phyloP scores from a whole-genome alignment of 2,113 vertebrate genomes.

The Agelaius tricolor region DNA sequence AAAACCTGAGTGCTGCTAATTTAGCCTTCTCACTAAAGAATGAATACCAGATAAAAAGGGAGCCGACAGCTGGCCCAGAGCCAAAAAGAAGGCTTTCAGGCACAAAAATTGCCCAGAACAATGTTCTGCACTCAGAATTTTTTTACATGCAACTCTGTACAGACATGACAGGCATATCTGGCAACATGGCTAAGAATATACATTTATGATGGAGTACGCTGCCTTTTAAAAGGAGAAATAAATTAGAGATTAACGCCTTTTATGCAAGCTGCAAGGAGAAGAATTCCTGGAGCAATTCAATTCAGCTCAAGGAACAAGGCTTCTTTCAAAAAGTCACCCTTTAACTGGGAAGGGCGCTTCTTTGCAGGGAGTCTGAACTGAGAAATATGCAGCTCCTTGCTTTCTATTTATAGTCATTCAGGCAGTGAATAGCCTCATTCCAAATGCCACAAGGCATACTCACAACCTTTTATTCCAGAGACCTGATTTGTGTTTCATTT shows the following conservation, averaged over 20 bases:
- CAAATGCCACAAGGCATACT: conserved; percentile 79
- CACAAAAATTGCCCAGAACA: conserved; percentile 40
- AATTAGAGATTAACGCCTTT: conserved; percentile 58
- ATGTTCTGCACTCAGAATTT: conserved; percentile 11
- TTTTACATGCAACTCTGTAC: background rate
- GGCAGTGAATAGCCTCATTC: conserved; percentile 81
- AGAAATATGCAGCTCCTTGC: conserved; percentile 68
- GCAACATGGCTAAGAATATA: background rate
- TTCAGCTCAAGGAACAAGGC: conserved; percentile 65
- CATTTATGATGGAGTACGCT: conserved; percentile 17
- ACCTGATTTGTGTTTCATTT: conserved; percentile 78
- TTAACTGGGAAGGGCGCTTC: conserved; percentile 64
- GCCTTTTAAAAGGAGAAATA: conserved; percentile 51
- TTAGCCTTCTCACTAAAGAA: conserved; percentile 68
- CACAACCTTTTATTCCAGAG: conserved; percentile 72
- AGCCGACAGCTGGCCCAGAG: conserved; percentile 65
- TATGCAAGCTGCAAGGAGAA: conserved; percentile 35
- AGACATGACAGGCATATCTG: conserved; percentile 6
- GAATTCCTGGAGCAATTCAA: conserved; percentile 66
- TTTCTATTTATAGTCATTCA: conserved; percentile 82
- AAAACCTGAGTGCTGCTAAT: conserved; percentile 67
- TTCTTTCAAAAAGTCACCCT: conserved; percentile 72
- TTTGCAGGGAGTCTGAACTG: conserved; percentile 59
- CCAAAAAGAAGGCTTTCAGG: conserved; percentile 68
- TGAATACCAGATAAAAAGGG: conserved; percentile 72